Evolutionary conservation across 2,888 invertebrate genomes (phyloP), one percentile per base, ranked within the genome.

Genomic region (Amitus sp.): DNA sequence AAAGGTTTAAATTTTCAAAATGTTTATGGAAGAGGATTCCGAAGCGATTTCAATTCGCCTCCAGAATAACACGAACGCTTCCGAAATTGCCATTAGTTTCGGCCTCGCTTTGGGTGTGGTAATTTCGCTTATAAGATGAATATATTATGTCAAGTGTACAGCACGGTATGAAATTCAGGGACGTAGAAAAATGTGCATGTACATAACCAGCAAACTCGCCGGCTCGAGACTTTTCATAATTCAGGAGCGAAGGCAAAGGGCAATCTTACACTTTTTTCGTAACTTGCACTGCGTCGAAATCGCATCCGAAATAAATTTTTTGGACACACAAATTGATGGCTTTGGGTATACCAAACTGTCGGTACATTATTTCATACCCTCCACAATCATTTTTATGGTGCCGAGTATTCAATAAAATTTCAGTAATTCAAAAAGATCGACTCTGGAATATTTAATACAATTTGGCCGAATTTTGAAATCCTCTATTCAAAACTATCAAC

Each of bases 241-340:
- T 45, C 19, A 45, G 5, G 43, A 45, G 27, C 12, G 13, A 20
- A 20, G 43, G 13, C 43, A 13, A 23, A 12, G 42, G 42, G 19
- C 43, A 45, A 45, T 45, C 43, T 45, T 45, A 45, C 27, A 27
- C 27, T 20, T 45, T 45, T 42, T 19, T 19, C 19, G 13, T 9
- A n/a, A 18, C n/a, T 27, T 45, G 43, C 43, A 45, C 27, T 45
- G 43, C 43, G 23, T 27, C 13, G 43, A 27, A 23, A 45, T 45
- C 27, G 43, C 43, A 13, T 27, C 12, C 13, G 27, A 2, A 20
- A 19, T 19, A 42, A 42, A 15, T 42, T 2, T 19, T 42, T n/a
- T 17, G 2, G 3, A 7, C 42, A 12, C 13, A 9, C n/a, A 12
- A 27, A 45, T 45, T 45, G 43, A 45, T 45, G 12, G 12, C n/a